Evolutionary conservation across 2,113 vertebrate genomes (phyloP).

Genomic region (Amazona guildingii): DNA sequence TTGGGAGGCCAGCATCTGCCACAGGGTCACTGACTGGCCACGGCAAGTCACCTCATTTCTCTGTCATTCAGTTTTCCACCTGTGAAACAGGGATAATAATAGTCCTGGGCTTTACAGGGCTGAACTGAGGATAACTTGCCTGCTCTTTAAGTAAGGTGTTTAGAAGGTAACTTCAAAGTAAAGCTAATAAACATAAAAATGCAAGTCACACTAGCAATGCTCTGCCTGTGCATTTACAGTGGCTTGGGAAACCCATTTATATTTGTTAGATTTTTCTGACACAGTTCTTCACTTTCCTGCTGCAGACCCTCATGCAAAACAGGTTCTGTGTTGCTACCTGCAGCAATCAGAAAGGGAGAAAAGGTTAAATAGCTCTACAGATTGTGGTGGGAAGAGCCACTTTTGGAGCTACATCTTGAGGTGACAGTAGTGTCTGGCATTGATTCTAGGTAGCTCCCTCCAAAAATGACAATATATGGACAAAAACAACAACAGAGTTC

Average conservation of each 20-base stretch:
- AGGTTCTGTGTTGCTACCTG: background rate
- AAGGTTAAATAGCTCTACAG: background rate
- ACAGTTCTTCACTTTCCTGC: background rate
- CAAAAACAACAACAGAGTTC: background rate
- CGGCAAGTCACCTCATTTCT: background rate
- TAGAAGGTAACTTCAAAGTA: conserved; percentile 31
- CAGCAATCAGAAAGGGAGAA: background rate
- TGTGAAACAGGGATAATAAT: background rate
- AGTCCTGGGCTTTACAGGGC: background rate
- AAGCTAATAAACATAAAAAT: background rate
- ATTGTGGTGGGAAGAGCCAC: background rate
- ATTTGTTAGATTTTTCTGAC: background rate
- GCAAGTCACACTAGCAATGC: background rate
- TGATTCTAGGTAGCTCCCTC: background rate
- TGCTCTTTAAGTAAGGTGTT: background rate
- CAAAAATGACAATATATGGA: background rate
- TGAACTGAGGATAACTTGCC: background rate
- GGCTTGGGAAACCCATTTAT: background rate
- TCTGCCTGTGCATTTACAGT: background rate
- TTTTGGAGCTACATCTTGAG: background rate
- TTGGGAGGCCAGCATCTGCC: background rate
- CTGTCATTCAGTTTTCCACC: background rate
- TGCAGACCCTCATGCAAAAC: background rate
- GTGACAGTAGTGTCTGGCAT: background rate
- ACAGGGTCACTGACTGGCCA: background rate